Evolutionary conservation across 2,797 vertebrate genomes (phyloP), one percentile per base, ranked within the genome.

Genomic region (Notolepis coatsorum): DNA sequence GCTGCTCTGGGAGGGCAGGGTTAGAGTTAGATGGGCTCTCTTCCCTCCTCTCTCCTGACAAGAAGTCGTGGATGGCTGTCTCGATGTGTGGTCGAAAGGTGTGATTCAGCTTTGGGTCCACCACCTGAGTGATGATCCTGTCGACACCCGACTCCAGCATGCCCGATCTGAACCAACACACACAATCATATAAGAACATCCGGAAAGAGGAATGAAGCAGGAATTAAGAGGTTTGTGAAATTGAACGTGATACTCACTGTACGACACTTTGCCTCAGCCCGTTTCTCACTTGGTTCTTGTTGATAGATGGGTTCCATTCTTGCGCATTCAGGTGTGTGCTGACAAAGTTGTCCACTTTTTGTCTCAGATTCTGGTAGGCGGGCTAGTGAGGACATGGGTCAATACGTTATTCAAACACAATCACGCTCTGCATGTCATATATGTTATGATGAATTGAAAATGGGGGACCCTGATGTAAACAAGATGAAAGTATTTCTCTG

Each of bases 111-210:
- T 99, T 99, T 61, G 97, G 97, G 86, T 99, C 97, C 74, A 99
- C 97, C 56, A 98, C 97, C 85, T 99, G 97, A 71, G 96, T 96
- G 87, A 99, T 99, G 84, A 99, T 99, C 86, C 97, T 93, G 91
- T 99, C 97, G 71, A 99, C 97, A 66, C 97, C 97, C 0, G 96
- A 96, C 89, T 99, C 97, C 91, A 99, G 84, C 97, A 99, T 99
- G 56, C 97, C 97, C 0, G 97, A 98, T 82, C 97, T 98, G 71
- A 71, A n/a, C n/a, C n/a, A n/a, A n/a, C n/a, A n/a, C n/a, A n/a
- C n/a, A n/a, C n/a, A n/a, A n/a, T n/a, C n/a, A n/a, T n/a, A n/a
- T n/a, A n/a, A n/a, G 82, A 68, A 45, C 18, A 12, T 46, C 2
- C 0, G 25, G 10, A 15, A n/a, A n/a, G n/a, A n/a, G n/a, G n/a